Base-by-base conservation (phyloP, 35 echinoderm and acorn worm genomes). In the Patiria miniata region DNA sequence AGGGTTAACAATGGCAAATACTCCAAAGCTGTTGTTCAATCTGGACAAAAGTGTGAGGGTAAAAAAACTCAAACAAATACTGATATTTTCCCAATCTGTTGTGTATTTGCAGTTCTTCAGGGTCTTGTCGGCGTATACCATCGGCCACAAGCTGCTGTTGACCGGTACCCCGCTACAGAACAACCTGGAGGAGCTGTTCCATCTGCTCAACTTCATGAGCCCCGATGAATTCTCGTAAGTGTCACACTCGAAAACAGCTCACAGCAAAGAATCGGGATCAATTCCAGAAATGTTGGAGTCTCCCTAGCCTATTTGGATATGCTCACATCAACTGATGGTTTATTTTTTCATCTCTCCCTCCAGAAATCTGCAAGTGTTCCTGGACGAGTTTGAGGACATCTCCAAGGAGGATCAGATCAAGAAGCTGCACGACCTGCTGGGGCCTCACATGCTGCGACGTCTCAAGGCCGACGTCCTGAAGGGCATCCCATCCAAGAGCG, bases 21-120 rank as follows among this genome's bases (percentile, higher is more conserved):
- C n/a, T n/a, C n/a, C n/a, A n/a, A n/a, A n/a, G n/a, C n/a, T n/a
- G n/a, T n/a, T n/a, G n/a, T n/a, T n/a, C n/a, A n/a, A n/a, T n/a
- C n/a, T n/a, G n/a, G n/a, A n/a, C n/a, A n/a, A n/a, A n/a, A n/a
- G n/a, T n/a, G n/a, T n/a, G n/a, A n/a, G n/a, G n/a, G n/a, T n/a
- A n/a, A n/a, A n/a, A n/a, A n/a, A n/a, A n/a, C n/a, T n/a, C n/a
- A n/a, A n/a, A n/a, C n/a, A n/a, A n/a, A n/a, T n/a, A n/a, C n/a
- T n/a, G n/a, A n/a, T n/a, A n/a, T n/a, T n/a, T n/a, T n/a, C n/a
- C n/a, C n/a, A n/a, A n/a, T n/a, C n/a, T n/a, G n/a, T n/a, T n/a
- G n/a, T n/a, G n/a, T n/a, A n/a, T n/a, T n/a, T n/a, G n/a, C 36
- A 99, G 96, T 99, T 99, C 84, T 99, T 99, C 93, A 84, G 92